These are phyloP conservation scores for Caranx melampygus DNA, from an alignment of 2,113 vertebrate species.

Conservation along the genomic window DNA sequence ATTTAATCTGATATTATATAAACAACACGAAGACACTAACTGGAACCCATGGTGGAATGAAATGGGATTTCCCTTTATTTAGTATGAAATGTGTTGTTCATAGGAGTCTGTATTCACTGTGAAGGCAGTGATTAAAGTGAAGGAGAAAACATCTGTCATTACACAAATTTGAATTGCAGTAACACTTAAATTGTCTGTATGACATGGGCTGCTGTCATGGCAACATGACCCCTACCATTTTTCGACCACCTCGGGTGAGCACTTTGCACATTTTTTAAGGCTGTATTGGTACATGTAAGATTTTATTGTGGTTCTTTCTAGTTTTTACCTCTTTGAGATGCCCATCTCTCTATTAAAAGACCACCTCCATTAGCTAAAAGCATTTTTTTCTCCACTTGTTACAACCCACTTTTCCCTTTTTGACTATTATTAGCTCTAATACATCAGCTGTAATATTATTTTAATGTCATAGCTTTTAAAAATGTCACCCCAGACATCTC, in stretches of 20 bases:
- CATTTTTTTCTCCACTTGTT: slow-evolving; percentile 56
- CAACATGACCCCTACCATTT: slow-evolving; percentile 17
- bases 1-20: not conserved
- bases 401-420: slow-evolving; percentile 79
- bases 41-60: not conserved
- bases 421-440: slow-evolving; percentile 87
- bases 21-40: not conserved
- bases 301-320: slow-evolving; percentile 39
- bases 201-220: slow-evolving; percentile 21
- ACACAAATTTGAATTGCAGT: slow-evolving; percentile 8
- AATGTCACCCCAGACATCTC: slow-evolving; percentile 75
- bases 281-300: slow-evolving; percentile 41
- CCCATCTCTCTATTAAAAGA: slow-evolving; percentile 50
- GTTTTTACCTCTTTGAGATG: slow-evolving; percentile 38
- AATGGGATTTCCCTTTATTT: not conserved
- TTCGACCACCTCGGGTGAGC: slow-evolving; percentile 23
- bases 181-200: slow-evolving; percentile 22
- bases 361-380: slow-evolving; percentile 70
- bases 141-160: not conserved
- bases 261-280: slow-evolving; percentile 20
- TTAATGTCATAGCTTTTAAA: slow-evolving; percentile 85
- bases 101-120: not conserved
- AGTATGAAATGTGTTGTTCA: not conserved
- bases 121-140: slow-evolving; percentile 4
- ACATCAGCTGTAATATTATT: slow-evolving; percentile 83